Percentiles rank a stretch among this genome's conserved stretches.
phyloP scores from a whole-genome alignment of 2,888 invertebrate species.

The Escarpia spicata region DNA sequence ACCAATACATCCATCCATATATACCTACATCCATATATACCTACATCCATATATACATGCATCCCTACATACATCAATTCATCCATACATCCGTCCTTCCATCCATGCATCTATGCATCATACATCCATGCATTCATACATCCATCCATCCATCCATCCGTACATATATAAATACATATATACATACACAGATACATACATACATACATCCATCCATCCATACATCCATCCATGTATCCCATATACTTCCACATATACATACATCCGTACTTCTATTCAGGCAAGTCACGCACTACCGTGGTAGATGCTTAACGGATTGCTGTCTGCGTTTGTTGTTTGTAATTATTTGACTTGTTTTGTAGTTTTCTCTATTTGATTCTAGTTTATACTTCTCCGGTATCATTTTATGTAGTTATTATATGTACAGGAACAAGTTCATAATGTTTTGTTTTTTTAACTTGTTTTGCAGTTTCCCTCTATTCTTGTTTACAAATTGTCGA shows the following conservation, averaged over 20 bases:
- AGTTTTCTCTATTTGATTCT: neutral
- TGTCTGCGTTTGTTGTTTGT: neutral
- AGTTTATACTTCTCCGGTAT: neutral
- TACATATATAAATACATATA: too few species aligned
- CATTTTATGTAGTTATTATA: neutral
- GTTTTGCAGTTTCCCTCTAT: too few species aligned
- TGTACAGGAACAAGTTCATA: neutral
- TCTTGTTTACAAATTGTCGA: neutral
- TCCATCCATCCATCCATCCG: too few species aligned
- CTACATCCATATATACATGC: neutral
- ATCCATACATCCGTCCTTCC: neutral
- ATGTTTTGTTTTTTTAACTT: too few species aligned
- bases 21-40: neutral
- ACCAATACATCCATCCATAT: too few species aligned
- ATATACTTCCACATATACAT: too few species aligned
- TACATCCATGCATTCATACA: too few species aligned
- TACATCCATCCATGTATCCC: too few species aligned
- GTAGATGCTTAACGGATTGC: neutral
- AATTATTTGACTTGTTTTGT: neutral
- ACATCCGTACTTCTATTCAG: too few species aligned
- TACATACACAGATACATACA: too few species aligned
- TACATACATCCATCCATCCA: too few species aligned
- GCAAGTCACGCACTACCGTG: neutral
- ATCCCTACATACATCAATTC: neutral
- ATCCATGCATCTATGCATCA: neutral